Conservation (phyloP, 2,113 vertebrate genomes). For the Boleophthalmus pectinirostris region DNA sequence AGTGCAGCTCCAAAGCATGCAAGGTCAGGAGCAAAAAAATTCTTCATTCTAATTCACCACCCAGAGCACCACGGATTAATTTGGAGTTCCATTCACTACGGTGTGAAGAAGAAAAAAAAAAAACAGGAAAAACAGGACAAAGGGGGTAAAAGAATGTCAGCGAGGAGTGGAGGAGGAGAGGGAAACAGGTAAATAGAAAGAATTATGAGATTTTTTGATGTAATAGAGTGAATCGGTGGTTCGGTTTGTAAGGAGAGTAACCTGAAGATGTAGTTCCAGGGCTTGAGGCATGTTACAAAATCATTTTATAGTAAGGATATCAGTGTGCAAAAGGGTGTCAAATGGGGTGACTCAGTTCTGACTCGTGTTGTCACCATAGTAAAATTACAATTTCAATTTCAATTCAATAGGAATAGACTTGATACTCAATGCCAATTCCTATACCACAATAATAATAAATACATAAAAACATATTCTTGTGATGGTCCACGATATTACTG, state of each 20-base stretch:
- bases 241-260: conserved; percentile 38
- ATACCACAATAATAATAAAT: too few species aligned
- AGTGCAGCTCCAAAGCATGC: conserved; percentile 45
- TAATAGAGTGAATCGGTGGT: conserved; percentile 19
- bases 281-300: conserved; percentile 12
- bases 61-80: conserved; percentile 63
- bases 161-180: conserved; percentile 15
- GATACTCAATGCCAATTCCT: too few species aligned
- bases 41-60: conserved; percentile 63
- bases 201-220: conserved; percentile 16
- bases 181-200: conserved; percentile 2
- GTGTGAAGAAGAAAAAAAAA: conserved; percentile 39
- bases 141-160: conserved; percentile 19
- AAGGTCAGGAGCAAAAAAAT: conserved; percentile 67
- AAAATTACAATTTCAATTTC: too few species aligned
- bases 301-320: neutral
- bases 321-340: neutral
- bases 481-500: too few species aligned
- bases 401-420: too few species aligned
- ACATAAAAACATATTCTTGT: too few species aligned
- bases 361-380: neutral
- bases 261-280: conserved; percentile 31
- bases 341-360: neutral
- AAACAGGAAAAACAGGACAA: conserved; percentile 10
- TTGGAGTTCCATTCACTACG: conserved; percentile 69